These are phyloP conservation scores for Cossypha heuglini DNA, from an alignment of 2,797 vertebrate species.

Conservation along the genomic window DNA sequence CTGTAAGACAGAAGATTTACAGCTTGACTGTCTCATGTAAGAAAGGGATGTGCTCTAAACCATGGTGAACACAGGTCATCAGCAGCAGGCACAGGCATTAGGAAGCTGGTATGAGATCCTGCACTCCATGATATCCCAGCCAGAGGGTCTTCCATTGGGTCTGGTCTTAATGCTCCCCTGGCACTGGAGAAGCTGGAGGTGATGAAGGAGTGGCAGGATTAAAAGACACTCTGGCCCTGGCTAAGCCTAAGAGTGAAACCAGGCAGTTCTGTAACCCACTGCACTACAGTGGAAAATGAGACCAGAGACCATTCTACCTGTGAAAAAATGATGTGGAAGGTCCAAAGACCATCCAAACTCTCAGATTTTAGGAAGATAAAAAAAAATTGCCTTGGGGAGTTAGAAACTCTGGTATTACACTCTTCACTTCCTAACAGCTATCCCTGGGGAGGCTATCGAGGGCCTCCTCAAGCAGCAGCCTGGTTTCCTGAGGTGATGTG, in stretches of 20 bases:
- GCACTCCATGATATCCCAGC: neutral
- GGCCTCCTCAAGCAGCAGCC: neutral
- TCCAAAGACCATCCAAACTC: neutral
- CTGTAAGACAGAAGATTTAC: neutral
- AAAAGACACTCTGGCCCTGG: neutral
- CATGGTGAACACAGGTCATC: neutral
- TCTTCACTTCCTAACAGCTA: neutral
- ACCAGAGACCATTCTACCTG: neutral
- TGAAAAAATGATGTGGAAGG: neutral
- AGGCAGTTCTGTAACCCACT: neutral
- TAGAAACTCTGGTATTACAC: neutral
- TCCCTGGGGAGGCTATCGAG: neutral
- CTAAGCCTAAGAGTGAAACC: neutral
- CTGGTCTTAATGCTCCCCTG: fast-evolving
- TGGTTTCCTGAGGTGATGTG: neutral
- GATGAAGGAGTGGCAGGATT: neutral
- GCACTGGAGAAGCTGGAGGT: neutral
- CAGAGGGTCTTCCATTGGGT: neutral
- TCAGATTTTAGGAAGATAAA: neutral
- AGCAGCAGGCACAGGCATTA: fast-evolving
- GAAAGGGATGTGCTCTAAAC: neutral
- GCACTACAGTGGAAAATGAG: neutral
- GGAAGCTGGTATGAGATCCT: neutral
- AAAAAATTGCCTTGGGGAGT: neutral
- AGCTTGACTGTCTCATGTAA: neutral